Evolutionary conservation across 2,113 vertebrate genomes (phyloP), one percentile per base, ranked within the genome.

Genomic region (Cheilinus undulatus): DNA sequence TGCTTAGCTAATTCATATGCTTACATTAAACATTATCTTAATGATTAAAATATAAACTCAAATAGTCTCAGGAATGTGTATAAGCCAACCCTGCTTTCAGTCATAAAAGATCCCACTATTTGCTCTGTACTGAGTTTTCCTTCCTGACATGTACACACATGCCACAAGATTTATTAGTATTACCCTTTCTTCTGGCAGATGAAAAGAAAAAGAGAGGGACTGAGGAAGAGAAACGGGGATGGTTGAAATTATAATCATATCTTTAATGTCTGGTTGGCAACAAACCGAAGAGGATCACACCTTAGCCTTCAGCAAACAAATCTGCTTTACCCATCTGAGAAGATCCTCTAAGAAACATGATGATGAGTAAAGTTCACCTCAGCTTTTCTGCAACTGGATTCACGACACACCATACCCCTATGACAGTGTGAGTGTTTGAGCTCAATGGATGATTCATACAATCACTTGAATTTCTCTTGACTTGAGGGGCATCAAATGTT

Each of bases 181-280:
- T 24, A 9, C 17, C 34, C 10, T 53, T 28, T 5, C 28, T 15
- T 17, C 40, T 26, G 20, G 56, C 34, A 32, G 27, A 19, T 46
- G 49, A 24, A 30, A 63, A 62, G 52, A 48, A 8, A 28, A 0
- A 59, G 19, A 17, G 4, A n/a, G 36, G 6, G 4, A 34, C 0
- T 11, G 0, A 11, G 15, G 4, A 17, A 46, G 62, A 20, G 40
- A 42, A 26, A 24, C 1, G 34, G 24, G 30, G 68, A 26, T 4
- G 36, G 54, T 9, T 60, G 42, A 50, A 69, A 54, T 51, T 22
- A 72, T 84, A 38, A 66, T 36, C 73, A 52, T 40, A 76, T 69
- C 46, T 66, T 49, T 49, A 19, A 58, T 43, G 34, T 69, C 26
- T 71, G 52, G n/a, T 42, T 14, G 27, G 30, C 13, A n/a, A 60